A percentile compares a stretch with the other conserved stretches of the same genome.
Evolutionary conservation across 2,888 invertebrate genomes (phyloP).

Genomic region (Euzetes globulus): DNA sequence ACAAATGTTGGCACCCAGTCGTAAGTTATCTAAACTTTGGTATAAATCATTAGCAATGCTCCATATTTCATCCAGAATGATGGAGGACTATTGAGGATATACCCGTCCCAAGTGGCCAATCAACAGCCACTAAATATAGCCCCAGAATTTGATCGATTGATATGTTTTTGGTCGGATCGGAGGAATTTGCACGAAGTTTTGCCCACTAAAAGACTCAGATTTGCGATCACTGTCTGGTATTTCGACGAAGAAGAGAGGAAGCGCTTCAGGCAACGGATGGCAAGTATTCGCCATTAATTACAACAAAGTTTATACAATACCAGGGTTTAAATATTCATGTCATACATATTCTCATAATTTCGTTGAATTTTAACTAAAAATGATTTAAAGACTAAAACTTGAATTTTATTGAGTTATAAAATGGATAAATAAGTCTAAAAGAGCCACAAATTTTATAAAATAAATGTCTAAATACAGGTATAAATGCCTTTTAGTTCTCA

Average conservation of each 20-base stretch:
- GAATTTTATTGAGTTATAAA: too few species aligned
- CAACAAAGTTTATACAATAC: too few species aligned
- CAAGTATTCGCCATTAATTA: neutral
- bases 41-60: too few species aligned
- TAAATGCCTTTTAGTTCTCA: neutral
- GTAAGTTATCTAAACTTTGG: conserved; percentile 47
- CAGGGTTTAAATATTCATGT: too few species aligned
- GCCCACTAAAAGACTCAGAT: conserved; percentile 79
- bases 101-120: conserved; percentile 74
- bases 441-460: too few species aligned
- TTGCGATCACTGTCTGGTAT: conserved; percentile 87
- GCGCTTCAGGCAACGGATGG: neutral
- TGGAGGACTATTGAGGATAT: conserved; percentile 85
- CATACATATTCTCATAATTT: too few species aligned
- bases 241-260: conserved; percentile 69
- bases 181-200: conserved; percentile 96
- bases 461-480: too few species aligned
- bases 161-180: conserved; percentile 96
- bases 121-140: conserved; percentile 74
- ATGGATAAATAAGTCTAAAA: too few species aligned
- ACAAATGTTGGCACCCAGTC: conserved; percentile 81
- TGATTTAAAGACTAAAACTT: too few species aligned
- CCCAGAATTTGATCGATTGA: conserved; percentile 81
- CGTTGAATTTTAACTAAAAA: too few species aligned
- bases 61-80: conserved; percentile 49